phyloP scores from a whole-genome alignment of 1,140 invertebrate genomes.

The Drosophila arawakana region DNA sequence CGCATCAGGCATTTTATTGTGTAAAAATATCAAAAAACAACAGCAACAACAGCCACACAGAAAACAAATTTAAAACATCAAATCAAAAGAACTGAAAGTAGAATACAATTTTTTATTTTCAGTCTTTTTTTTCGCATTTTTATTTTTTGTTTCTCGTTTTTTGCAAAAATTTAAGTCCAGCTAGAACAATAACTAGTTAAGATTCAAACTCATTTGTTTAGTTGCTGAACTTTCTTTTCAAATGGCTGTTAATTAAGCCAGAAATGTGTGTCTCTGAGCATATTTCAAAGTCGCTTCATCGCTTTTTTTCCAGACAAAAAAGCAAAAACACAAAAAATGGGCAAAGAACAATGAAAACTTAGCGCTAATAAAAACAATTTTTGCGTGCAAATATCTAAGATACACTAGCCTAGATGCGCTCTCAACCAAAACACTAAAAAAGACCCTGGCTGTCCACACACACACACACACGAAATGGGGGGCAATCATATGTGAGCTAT shows the following conservation, averaged over 20 bases:
- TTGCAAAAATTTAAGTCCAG: constrained; percentile 23
- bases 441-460: constrained; percentile 72
- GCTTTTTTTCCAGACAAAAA: background rate
- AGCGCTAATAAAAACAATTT: constrained; percentile 71
- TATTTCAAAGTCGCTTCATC: constrained; percentile 23
- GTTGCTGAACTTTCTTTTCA: constrained; percentile 36
- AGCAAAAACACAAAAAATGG: too few species aligned
- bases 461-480: constrained; percentile 7
- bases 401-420: constrained; percentile 84
- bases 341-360: constrained; percentile 49
- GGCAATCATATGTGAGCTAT: constrained; percentile 48
- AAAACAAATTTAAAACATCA: constrained; percentile 49
- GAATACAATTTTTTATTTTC: constrained; percentile 23
- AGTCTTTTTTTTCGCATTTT: too few species aligned
- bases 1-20: constrained; percentile 84
- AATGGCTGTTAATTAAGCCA: constrained; percentile 25
- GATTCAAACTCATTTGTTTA: constrained; percentile 6
- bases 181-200: constrained; percentile 21
- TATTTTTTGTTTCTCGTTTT: constrained; percentile 7
- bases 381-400: constrained; percentile 84
- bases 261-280: constrained; percentile 23
- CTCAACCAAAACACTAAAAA: constrained; percentile 83
- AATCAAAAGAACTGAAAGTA: constrained; percentile 54
- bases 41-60: constrained; percentile 17
- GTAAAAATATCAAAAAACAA: constrained; percentile 66